A percentile compares a stretch with the other conserved stretches of the same genome.
These are phyloP conservation scores for Nephrotoma appendiculata DNA, from an alignment of 2,888 invertebrate genomes.

Conservation along the genomic window DNA sequence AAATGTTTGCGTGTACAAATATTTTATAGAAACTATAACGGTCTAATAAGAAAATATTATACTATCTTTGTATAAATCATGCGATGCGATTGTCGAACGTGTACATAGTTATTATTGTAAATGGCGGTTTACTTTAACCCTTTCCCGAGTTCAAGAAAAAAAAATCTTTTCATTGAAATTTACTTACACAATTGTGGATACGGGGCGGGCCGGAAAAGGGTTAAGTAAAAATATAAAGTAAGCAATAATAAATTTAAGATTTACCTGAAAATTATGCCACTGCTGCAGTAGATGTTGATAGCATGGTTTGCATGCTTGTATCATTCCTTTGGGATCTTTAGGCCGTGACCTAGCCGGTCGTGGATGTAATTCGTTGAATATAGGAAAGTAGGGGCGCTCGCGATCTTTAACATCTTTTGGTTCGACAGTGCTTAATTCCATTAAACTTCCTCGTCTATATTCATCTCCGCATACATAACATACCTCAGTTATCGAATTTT, in stretches of 20 bases:
- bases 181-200: too few species aligned
- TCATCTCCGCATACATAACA: slow-evolving; percentile 86
- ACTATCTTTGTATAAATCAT: too few species aligned
- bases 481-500: slow-evolving; percentile 78
- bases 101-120: too few species aligned
- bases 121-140: too few species aligned
- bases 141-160: too few species aligned
- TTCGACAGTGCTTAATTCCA: slow-evolving; percentile 48
- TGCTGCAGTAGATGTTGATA: slow-evolving; percentile 74
- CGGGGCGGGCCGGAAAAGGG: too few species aligned
- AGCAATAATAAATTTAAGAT: slow-evolving; percentile 10
- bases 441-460: slow-evolving; percentile 66
- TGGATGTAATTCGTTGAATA: slow-evolving; percentile 63
- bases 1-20: not conserved
- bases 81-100: too few species aligned
- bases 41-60: too few species aligned
- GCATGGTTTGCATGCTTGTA: slow-evolving; percentile 71
- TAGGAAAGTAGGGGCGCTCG: slow-evolving; percentile 54
- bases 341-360: slow-evolving; percentile 73
- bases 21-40: not conserved
- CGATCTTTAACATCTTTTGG: slow-evolving; percentile 36
- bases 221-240: not conserved
- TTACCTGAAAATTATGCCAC: slow-evolving; percentile 67
- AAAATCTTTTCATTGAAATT: too few species aligned
- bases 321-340: slow-evolving; percentile 66